Base-by-base conservation (phyloP, 2,113 vertebrate genomes). In the Neofelis nebulosa region DNA sequence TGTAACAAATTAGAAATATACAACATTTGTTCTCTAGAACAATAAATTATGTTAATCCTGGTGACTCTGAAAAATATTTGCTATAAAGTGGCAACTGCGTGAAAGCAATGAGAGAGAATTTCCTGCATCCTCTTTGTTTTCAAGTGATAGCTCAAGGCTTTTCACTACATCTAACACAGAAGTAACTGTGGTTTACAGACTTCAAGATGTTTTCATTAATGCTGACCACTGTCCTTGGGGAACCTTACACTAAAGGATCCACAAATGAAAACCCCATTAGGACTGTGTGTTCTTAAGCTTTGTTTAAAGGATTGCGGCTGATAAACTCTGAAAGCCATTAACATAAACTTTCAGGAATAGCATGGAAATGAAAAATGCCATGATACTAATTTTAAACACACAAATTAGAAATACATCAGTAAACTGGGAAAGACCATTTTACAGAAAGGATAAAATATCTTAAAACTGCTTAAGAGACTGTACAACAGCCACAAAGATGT, bases 191-290 rank as follows among this genome's bases (percentile, higher is more conserved):
- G 38, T 38, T 93, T 63, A 38, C 21, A 83, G 73, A 68, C 74
- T 89, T 93, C 29, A 50, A 63, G 41, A 71, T 38, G 12, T 76
- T 80, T 97, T 89, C 82, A 84, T 87, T 66, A 95, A 85, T 61
- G n/a, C 15, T 85, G 63, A 84, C 57, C 84, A 41, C 1, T 80
- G 87, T 78, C 84, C 87, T 74, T 50, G 25, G 90, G 76, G 69
- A 94, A 73, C 2, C 15, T 15, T 69, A 48, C 23, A 80, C 63
- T 65, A 66, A 76, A 82, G 76, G 65, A 94, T 50, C n/a, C 33
- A 33, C 84, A 92, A 93, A 81, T 11, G 83, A 94, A 97, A 97
- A 73, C 6, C 48, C 89, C 63, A 48, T 78, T 71, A 92, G 65
- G 79, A 76, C 15, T 52, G 83, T 86, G 87, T 63, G 41, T 71